These are phyloP conservation scores for Morelia viridis DNA, from an alignment of 2,797 vertebrate species.

Conservation along the genomic window DNA sequence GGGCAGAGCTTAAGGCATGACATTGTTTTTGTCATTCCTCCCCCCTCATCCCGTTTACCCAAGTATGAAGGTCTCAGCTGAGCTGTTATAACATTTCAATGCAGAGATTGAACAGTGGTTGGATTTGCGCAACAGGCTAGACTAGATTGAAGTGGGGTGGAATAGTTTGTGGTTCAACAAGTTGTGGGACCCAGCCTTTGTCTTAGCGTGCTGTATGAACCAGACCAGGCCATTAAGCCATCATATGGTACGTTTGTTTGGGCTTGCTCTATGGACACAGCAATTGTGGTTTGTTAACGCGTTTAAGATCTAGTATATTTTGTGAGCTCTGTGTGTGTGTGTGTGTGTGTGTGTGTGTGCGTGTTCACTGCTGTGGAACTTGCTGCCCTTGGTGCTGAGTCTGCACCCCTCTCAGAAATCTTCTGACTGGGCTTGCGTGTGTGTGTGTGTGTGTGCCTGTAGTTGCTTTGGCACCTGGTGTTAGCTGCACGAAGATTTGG, in stretches of 20 bases:
- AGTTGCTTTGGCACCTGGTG: background rate
- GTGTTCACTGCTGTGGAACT: background rate
- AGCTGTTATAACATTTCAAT: too few species aligned
- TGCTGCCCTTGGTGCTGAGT: background rate
- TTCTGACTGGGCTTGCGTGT: background rate
- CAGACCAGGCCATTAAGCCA: background rate
- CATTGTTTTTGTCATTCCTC: background rate
- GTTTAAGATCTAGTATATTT: background rate
- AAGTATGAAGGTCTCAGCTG: too few species aligned
- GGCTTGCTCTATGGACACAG: background rate
- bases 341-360: background rate
- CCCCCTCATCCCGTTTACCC: too few species aligned
- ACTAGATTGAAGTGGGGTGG: background rate
- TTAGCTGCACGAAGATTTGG: background rate
- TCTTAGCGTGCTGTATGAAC: background rate
- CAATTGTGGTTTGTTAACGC: background rate
- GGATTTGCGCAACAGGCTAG: background rate
- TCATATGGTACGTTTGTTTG: background rate
- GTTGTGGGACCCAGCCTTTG: background rate
- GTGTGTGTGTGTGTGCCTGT: background rate
- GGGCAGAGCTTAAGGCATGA: background rate
- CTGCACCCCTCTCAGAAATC: background rate
- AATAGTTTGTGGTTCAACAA: background rate
- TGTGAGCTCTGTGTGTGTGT: background rate
- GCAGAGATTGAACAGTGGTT: too few species aligned